A percentile compares a stretch with the other conserved stretches of the same genome.
phyloP scores from a whole-genome alignment of 2,797 vertebrate genomes.

The Oreochromis grahami region DNA sequence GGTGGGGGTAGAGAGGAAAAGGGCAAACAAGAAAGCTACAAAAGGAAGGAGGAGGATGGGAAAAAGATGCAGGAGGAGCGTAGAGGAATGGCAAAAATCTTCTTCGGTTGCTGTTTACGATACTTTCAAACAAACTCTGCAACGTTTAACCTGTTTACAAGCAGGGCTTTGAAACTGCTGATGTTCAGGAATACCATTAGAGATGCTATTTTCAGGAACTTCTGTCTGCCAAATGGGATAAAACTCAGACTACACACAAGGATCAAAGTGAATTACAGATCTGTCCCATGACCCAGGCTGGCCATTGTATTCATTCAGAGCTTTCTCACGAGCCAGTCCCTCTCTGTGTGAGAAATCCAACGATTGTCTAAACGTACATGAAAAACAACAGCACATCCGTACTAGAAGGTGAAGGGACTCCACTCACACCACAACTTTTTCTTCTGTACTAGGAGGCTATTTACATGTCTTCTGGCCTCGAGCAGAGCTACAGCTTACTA shows the following conservation, averaged over 20 bases:
- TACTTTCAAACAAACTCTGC: slow-evolving; percentile 7
- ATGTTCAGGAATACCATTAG: neutral
- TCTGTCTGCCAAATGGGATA: neutral
- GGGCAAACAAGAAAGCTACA: neutral
- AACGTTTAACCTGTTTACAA: neutral
- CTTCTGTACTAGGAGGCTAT: neutral
- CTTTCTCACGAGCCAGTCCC: neutral
- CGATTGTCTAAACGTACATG: neutral
- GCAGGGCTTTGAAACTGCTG: neutral
- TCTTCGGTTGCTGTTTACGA: slow-evolving; percentile 3
- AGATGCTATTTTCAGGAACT: neutral
- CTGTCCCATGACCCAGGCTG: neutral
- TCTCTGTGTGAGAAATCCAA: neutral
- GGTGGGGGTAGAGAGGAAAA: neutral
- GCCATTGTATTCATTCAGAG: neutral
- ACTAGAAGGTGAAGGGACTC: neutral
- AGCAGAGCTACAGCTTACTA: neutral
- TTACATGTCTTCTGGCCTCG: neutral
- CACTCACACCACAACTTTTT: neutral
- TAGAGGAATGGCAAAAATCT: slow-evolving; percentile 5
- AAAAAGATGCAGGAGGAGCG: neutral
- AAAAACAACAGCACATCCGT: neutral
- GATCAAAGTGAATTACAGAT: neutral
- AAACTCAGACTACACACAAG: neutral
- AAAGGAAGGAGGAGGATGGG: neutral